Base-by-base conservation (phyloP, 1,140 invertebrate species). In the Coptotermes formosanus region DNA sequence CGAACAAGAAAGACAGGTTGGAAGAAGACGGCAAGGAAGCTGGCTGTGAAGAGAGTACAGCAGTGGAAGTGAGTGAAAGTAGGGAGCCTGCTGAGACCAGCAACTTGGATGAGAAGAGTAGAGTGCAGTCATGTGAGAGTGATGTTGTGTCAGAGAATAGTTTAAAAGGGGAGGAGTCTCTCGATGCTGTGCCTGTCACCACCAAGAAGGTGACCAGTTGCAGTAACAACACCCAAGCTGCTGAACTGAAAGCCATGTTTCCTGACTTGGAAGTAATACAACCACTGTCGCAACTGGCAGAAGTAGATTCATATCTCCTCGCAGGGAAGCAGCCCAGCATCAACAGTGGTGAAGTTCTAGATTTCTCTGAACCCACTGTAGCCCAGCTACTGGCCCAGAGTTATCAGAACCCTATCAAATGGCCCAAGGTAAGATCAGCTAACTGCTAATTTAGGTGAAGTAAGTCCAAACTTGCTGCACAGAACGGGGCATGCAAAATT, bases 191-290 rank as follows among this genome's bases (percentile, higher is more conserved):
- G 19, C 43, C 43, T 11, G 16, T 48, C 9, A 59, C 59, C 11
- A 30, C 84, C n/a, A 85, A 85, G 75, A 25, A 69, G 25, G 23
- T 52, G 45, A 83, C 30, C 44, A 48, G 52, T n/a, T 45, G 48
- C 45, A 86, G 83, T 30, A 52, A 81, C 19, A 85, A 38, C 45
- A n/a, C 48, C 3, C 85, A 83, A 64, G 84, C 85, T 43, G 85
- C 94, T 4, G 94, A 94, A 89, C 90, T 95, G 0, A 95, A 95
- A 89, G 94, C 94, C 0, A 94, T 95, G 92, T 95, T 95, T 87
- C 94, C 95, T 14, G 95, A 95, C 89, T 91, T 95, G 52, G 95
- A 95, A 90, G 94, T 95, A 0, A 95, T 95, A 87, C 94, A 95
- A 88, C 94, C 94, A 0, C 90, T 94, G 4, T 93, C 92, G 0